A percentile compares a stretch with the other conserved stretches of the same genome.
Evolutionary conservation across 2,113 vertebrate species (phyloP).

Genomic region (Lagopus leucura): DNA sequence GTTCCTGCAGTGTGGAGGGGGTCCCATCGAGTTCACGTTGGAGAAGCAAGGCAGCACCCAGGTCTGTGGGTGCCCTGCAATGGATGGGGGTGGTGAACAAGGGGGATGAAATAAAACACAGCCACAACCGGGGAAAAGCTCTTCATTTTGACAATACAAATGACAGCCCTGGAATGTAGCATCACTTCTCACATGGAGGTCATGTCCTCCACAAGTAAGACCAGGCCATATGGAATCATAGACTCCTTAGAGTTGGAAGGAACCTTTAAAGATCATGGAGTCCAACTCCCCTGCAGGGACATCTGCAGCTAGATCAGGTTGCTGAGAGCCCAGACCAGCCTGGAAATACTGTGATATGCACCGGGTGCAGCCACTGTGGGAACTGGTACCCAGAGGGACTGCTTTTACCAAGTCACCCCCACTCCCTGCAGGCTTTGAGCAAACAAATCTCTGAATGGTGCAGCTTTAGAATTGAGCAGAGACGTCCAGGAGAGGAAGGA

Average conservation of each 20-base stretch:
- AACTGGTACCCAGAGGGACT: neutral
- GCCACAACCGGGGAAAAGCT: neutral
- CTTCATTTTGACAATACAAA: neutral
- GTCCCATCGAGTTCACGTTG: accelerated
- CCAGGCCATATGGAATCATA: too few species aligned
- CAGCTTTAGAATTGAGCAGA: neutral
- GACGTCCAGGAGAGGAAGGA: neutral
- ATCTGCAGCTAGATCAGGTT: too few species aligned
- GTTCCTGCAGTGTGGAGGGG: neutral
- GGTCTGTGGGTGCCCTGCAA: neutral
- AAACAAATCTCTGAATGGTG: neutral
- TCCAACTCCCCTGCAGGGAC: too few species aligned
- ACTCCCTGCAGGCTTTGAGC: neutral
- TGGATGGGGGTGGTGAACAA: neutral
- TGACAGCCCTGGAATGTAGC: neutral
- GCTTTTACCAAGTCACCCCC: neutral
- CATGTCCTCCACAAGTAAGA: too few species aligned
- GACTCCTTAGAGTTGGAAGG: too few species aligned
- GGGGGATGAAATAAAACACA: neutral
- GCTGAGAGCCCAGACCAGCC: too few species aligned
- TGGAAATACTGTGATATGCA: too few species aligned
- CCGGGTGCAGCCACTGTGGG: too few species aligned
- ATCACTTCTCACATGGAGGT: neutral
- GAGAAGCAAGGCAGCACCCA: too few species aligned
- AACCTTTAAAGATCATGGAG: too few species aligned